phyloP scores from a whole-genome alignment of 2,113 vertebrate species.

The Bubo blakistoni region DNA sequence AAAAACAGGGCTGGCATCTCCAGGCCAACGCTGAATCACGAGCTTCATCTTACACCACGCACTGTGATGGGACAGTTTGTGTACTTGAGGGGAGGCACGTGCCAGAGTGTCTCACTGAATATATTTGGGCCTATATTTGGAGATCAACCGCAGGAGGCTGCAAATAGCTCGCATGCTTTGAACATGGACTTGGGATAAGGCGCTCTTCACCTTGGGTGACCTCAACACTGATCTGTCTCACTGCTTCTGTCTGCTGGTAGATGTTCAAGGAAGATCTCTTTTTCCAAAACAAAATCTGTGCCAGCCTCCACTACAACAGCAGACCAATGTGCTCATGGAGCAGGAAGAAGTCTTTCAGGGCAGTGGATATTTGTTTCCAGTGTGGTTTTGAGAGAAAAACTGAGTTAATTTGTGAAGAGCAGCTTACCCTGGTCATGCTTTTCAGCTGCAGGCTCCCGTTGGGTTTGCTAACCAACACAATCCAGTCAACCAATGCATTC shows the following conservation, averaged over 20 bases:
- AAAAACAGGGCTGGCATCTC: not conserved
- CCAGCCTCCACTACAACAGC: not conserved
- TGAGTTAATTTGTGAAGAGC: not conserved
- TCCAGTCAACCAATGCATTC: not conserved
- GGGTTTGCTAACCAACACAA: not conserved
- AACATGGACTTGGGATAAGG: not conserved
- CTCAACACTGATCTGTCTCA: not conserved
- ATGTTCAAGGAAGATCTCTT: not conserved
- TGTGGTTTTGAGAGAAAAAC: not conserved
- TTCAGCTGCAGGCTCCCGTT: not conserved
- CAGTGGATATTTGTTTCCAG: not conserved
- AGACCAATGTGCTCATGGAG: not conserved
- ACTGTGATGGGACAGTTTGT: not conserved
- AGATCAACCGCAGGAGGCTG: not conserved
- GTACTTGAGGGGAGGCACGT: not conserved
- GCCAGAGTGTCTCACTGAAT: too few relatives aligned
- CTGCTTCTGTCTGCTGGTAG: not conserved
- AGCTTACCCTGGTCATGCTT: not conserved
- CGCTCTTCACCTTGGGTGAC: not conserved
- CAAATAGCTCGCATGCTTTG: not conserved
- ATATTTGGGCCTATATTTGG: not conserved
- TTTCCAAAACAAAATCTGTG: not conserved
- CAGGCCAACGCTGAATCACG: too few relatives aligned
- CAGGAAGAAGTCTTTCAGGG: not conserved
- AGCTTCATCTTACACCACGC: fast-evolving